phyloP scores from a whole-genome alignment of 2,888 invertebrate species.

The Drosophila rellima region DNA sequence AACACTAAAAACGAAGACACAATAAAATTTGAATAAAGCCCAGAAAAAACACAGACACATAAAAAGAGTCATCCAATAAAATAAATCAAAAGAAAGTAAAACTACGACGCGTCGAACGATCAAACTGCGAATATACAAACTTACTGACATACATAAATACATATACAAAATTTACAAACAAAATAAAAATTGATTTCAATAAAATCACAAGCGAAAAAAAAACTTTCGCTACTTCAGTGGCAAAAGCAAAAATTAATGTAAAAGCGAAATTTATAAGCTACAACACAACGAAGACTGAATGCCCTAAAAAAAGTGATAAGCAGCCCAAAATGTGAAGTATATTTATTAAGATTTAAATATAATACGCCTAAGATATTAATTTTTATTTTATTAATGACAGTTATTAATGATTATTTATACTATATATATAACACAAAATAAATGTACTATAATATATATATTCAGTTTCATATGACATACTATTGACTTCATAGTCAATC shows the following conservation, averaged over 20 bases:
- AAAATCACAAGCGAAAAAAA: slow-evolving; percentile 67
- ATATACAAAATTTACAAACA: not conserved
- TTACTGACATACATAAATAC: not conserved
- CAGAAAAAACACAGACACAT: slow-evolving; percentile 22
- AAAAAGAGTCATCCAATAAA: slow-evolving; percentile 52
- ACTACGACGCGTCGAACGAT: slow-evolving; percentile 62
- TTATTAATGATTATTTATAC: no score
- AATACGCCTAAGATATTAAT: no score
- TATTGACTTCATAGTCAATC: no score
- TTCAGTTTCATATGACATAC: no score
- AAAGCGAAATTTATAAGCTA: not conserved
- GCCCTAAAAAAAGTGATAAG: slow-evolving; percentile 1
- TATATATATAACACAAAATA: no score
- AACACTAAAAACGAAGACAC: slow-evolving; percentile 11
- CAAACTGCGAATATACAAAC: slow-evolving; percentile 41
- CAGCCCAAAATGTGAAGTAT: not conserved
- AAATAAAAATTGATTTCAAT: slow-evolving; percentile 66
- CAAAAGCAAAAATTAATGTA: slow-evolving; percentile 46
- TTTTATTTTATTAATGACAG: no score
- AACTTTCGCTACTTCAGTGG: slow-evolving; percentile 80
- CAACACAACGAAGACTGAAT: slow-evolving; percentile 8
- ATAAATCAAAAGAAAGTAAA: slow-evolving; percentile 78
- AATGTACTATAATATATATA: no score
- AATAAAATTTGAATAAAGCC: slow-evolving; percentile 11
- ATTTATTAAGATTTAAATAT: no score